Conservation (phyloP, 2,113 vertebrate genomes). For the Progne subis region DNA sequence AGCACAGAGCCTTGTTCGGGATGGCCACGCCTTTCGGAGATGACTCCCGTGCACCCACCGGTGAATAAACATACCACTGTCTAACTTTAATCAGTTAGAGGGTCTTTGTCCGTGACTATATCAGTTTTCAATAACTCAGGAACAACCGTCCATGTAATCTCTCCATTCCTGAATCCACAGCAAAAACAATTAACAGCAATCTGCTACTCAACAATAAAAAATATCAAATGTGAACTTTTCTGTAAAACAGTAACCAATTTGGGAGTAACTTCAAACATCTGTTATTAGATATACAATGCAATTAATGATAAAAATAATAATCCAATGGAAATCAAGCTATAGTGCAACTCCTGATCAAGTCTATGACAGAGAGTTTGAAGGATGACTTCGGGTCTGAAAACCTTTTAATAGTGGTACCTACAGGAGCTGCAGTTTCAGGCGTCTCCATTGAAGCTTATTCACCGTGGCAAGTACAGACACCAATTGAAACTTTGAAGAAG, state of each 20-base stretch:
- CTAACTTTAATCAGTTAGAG: no score
- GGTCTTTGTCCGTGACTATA: no score
- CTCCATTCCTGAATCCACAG: background rate
- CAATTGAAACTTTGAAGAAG: background rate
- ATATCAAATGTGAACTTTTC: background rate
- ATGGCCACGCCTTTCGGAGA: no score
- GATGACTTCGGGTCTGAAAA: background rate
- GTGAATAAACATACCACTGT: no score
- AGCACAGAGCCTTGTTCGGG: no score
- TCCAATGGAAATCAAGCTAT: background rate
- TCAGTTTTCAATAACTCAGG: no score
- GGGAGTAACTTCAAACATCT: background rate
- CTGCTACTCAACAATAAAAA: background rate
- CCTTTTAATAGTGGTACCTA: background rate
- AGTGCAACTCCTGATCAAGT: background rate
- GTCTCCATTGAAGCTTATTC: background rate
- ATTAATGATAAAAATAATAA: background rate
- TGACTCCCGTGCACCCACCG: no score
- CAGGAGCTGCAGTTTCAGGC: background rate
- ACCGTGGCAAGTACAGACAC: background rate
- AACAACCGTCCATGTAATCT: rapidly evolving
- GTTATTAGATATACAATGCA: background rate
- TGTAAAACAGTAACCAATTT: background rate
- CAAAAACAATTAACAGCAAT: background rate
- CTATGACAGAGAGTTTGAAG: background rate